These are phyloP conservation scores for Mimas tiliae DNA, from an alignment of 2,888 invertebrate genomes.

Conservation along the genomic window DNA sequence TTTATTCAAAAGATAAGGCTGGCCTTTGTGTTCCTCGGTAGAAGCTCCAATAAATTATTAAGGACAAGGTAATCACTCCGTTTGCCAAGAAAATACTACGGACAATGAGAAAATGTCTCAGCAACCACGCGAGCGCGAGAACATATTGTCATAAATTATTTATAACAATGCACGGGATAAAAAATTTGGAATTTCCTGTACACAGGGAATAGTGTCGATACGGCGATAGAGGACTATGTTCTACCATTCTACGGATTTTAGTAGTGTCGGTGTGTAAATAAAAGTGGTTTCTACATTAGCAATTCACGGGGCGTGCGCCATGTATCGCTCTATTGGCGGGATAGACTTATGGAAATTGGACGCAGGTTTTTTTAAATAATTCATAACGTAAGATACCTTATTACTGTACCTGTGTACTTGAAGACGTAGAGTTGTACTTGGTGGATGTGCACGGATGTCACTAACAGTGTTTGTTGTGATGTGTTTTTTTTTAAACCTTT, in stretches of 20 bases:
- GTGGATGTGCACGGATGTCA: neutral
- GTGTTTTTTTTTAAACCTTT: no score
- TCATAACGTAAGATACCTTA: neutral
- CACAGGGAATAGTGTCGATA: slow-evolving; percentile 7
- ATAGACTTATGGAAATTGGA: neutral
- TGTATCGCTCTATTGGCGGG: neutral
- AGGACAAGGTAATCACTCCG: slow-evolving; percentile 73
- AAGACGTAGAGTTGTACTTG: neutral
- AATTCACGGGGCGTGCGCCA: neutral
- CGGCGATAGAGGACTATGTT: slow-evolving; percentile 30
- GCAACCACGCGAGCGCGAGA: slow-evolving; percentile 47
- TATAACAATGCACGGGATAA: slow-evolving; percentile 48
- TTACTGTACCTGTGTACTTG: neutral
- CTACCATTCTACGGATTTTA: neutral
- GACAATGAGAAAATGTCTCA: slow-evolving; percentile 62
- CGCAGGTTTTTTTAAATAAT: neutral
- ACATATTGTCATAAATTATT: slow-evolving; percentile 47
- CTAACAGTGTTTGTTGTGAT: neutral
- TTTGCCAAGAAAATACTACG: slow-evolving; percentile 63
- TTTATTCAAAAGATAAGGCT: slow-evolving; percentile 75
- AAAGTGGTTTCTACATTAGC: neutral
- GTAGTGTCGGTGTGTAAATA: neutral
- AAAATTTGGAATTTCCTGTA: slow-evolving; percentile 33
- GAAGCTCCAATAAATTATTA: slow-evolving; percentile 75
- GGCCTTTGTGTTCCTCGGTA: slow-evolving; percentile 73